These are phyloP conservation scores for Odocoileus hemionus DNA, from an alignment of 2,113 vertebrate genomes.

Conservation along the genomic window DNA sequence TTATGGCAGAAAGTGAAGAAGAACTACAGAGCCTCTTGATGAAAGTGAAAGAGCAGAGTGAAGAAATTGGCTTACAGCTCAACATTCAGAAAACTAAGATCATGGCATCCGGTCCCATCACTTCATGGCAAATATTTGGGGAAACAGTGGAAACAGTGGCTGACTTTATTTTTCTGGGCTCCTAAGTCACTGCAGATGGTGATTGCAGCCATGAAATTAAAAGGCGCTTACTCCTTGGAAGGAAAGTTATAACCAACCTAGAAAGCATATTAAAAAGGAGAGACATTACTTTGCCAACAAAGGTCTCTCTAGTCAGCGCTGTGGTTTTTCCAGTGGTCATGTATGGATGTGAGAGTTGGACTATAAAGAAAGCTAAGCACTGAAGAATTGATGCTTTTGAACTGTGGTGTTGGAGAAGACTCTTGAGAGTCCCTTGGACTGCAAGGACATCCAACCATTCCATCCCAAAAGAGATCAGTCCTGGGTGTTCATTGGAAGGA, in stretches of 20 bases:
- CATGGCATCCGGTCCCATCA: too few species aligned
- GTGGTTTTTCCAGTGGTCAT: neutral
- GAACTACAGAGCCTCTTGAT: too few species aligned
- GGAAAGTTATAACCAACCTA: neutral
- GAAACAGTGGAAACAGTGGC: too few species aligned
- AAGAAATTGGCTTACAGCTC: too few species aligned
- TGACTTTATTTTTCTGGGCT: too few species aligned
- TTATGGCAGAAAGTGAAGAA: too few species aligned
- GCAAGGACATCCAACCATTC: neutral
- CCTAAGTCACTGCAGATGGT: neutral
- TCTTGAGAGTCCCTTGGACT: neutral
- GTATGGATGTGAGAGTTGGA: neutral
- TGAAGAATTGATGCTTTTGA: neutral
- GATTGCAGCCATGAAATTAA: neutral
- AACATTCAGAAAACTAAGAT: too few species aligned
- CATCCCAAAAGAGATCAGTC: neutral
- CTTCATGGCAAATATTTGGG: too few species aligned
- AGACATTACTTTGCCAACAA: neutral
- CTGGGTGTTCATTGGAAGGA: neutral
- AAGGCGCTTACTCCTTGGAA: neutral
- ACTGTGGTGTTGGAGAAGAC: neutral
- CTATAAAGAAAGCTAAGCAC: neutral
- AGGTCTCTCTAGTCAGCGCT: fast-evolving
- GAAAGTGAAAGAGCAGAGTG: too few species aligned
- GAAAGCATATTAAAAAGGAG: neutral